Conservation (phyloP, 2,888 invertebrate species). For the Gnatocerus cornutus region DNA sequence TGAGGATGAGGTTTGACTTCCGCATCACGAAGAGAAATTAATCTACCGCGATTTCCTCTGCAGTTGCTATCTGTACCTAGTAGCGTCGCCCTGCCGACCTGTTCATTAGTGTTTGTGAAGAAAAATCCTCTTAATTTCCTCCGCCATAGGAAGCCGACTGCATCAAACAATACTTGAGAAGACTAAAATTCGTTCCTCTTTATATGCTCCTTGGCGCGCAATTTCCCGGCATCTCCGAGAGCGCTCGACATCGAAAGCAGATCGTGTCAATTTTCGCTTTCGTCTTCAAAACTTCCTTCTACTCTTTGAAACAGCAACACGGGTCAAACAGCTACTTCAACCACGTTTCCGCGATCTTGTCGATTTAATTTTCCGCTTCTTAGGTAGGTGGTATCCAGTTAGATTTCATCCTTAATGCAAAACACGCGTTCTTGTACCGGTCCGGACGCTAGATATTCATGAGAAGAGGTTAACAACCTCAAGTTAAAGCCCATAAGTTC, state of each 20-base stretch:
- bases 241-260: slow-evolving; percentile 5
- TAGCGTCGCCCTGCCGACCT: not conserved
- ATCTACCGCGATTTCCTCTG: slow-evolving; percentile 10
- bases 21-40: slow-evolving; percentile 2
- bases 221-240: not conserved
- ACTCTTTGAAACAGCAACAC: not conserved
- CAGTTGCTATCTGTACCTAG: not conserved
- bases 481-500: slow-evolving; percentile 1
- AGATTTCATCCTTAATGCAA: slow-evolving; percentile 10
- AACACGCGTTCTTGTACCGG: slow-evolving; percentile 12
- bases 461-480: slow-evolving; percentile 40
- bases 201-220: slow-evolving; percentile 3
- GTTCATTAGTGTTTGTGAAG: slow-evolving; percentile 18
- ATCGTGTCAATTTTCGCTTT: slow-evolving; percentile 2
- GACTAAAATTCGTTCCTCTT: slow-evolving; percentile 8
- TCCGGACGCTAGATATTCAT: slow-evolving; percentile 38
- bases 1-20: slow-evolving; percentile 3
- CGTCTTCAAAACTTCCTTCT: not conserved
- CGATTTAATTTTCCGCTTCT: slow-evolving; percentile 32
- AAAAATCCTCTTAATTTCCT: slow-evolving; percentile 26
- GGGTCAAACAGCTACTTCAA: not conserved
- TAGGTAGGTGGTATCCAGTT: slow-evolving; percentile 30
- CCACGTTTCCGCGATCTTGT: slow-evolving; percentile 15
- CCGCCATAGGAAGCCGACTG: slow-evolving; percentile 1
- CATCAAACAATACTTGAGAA: slow-evolving; percentile 13